Base-by-base conservation (phyloP, 1,140 invertebrate genomes). In the Drosophila aff. region DNA sequence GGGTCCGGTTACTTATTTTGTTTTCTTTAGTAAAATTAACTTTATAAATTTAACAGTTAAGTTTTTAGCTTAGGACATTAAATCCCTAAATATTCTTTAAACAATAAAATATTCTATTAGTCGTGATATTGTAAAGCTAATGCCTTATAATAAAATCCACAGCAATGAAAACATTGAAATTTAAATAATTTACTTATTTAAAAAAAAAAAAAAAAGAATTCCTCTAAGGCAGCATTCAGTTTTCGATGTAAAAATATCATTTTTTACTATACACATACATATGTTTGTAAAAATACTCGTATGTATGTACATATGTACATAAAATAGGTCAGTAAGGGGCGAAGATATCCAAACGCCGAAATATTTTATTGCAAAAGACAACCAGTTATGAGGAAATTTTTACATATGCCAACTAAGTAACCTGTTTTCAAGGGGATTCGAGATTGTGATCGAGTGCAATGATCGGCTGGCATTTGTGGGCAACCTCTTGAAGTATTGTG, bases 331-430 rank as follows among this genome's bases (percentile, higher is more conserved):
- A 31, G 26, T 3, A 31, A 52, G 26, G 28, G n/a, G 26, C 47
- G 49, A 18, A 52, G 21, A 16, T 49, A 49, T 49, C 6, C 4
- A 49, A 49, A 16, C 8, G 46, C 16, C 16, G 26, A 28, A 28
- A 52, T 31, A 52, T 28, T 26, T 26, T 28, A 28, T 53, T 21
- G 79, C 62, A 67, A 66, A 64, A 36, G 52, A 49, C 72, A 59
- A 76, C 76, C 71, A 76, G 69, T 82, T 79, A 67, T 83, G 76
- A 72, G 50, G 80, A 82, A 83, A 83, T 82, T 62, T 80, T 47
- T 47, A 4, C 15, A 81, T 76, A 72, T 82, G 58, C 55, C 55
- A 61, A 43, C 26, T 46, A 43, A 38, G 59, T 71, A 84, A 84
- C 82, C 82, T 81, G 74, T 84, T 85, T 84, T 49, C 58, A 76